Evolutionary conservation across 2,113 vertebrate genomes (phyloP).

Genomic region (Genyomyrus donnyi): DNA sequence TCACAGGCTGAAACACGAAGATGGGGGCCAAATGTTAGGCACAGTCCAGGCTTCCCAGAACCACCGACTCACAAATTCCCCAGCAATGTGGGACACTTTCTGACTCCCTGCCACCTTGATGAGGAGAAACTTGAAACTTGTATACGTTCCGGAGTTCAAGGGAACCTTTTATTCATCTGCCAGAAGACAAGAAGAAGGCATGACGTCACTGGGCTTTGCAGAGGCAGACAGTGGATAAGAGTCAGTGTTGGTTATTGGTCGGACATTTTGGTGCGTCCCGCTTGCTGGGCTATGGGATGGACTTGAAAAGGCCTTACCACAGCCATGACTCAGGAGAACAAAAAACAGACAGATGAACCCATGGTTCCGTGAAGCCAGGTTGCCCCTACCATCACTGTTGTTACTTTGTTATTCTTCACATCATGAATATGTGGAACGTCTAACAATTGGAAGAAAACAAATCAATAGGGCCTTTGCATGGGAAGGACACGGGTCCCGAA

Average conservation of each 20-base stretch:
- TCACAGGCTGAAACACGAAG: not conserved
- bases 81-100: not conserved
- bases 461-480: not conserved
- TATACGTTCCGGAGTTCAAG: not conserved
- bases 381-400: not conserved
- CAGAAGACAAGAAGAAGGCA: slow-evolving; percentile 15
- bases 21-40: slow-evolving; percentile 3
- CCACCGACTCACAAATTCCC: not conserved
- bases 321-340: not conserved
- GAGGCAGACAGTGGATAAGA: not conserved
- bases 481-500: not conserved
- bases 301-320: not conserved
- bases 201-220: not conserved
- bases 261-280: not conserved
- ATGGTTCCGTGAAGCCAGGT: not conserved
- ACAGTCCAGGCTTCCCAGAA: not conserved
- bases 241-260: not conserved
- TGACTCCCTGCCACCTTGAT: slow-evolving; percentile 5
- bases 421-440: not conserved
- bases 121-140: not conserved
- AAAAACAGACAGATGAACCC: not conserved
- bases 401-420: not conserved
- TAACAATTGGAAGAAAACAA: not conserved
- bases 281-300: not conserved
- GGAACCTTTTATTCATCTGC: slow-evolving; percentile 11